phyloP scores from a whole-genome alignment of 2,888 invertebrate genomes.

The Macroteleia sp. region DNA sequence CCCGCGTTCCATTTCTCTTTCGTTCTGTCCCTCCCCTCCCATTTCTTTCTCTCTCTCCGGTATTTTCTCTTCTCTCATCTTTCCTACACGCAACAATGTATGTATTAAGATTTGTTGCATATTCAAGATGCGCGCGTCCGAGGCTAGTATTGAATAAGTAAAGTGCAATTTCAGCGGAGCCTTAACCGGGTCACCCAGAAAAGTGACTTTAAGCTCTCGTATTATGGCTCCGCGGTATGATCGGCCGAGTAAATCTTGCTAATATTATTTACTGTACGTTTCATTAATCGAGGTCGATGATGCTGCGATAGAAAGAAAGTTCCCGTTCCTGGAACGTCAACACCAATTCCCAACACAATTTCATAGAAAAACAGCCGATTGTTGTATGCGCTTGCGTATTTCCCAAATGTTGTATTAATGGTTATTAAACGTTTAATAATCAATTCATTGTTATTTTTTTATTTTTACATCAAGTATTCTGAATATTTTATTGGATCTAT shows the following conservation, averaged over 20 bases:
- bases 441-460: too few species aligned
- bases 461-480: too few species aligned
- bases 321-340: too few species aligned
- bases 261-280: slow-evolving; percentile 41
- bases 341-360: too few species aligned
- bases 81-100: slow-evolving; percentile 39
- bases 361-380: too few species aligned
- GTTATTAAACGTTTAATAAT: too few species aligned
- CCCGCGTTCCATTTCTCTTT: slow-evolving; percentile 39
- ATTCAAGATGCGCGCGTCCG: slow-evolving; percentile 57
- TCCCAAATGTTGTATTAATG: too few species aligned
- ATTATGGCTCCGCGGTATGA: slow-evolving; percentile 35
- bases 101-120: slow-evolving; percentile 60
- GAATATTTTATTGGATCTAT: too few species aligned
- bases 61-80: slow-evolving; percentile 24
- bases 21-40: slow-evolving; percentile 12
- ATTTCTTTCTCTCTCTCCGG: slow-evolving; percentile 13
- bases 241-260: slow-evolving; percentile 31
- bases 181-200: slow-evolving; percentile 63
- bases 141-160: slow-evolving; percentile 57
- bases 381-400: too few species aligned
- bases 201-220: slow-evolving; percentile 48
- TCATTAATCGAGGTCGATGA: slow-evolving; percentile 51
- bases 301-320: slow-evolving; percentile 40
- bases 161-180: slow-evolving; percentile 54